Percentiles rank a stretch among this genome's conserved stretches.
These are phyloP conservation scores for Atrina japonica DNA, from an alignment of 2,888 invertebrate species.

Conservation along the genomic window DNA sequence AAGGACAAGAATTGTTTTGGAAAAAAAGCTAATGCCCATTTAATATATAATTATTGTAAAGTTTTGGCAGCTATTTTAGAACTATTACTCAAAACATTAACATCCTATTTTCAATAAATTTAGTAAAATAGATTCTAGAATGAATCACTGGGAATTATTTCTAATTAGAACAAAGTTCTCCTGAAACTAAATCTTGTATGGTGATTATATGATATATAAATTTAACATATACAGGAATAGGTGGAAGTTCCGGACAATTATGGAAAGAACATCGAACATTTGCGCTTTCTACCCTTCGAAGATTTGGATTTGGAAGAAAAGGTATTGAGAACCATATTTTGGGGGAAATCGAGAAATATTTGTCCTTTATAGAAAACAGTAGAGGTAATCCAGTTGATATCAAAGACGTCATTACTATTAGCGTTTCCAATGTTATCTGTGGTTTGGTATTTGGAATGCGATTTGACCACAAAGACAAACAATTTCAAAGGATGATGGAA, in stretches of 20 bases:
- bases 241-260: constrained; percentile 30
- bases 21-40: too few species aligned
- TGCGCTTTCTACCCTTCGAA: constrained; percentile 24
- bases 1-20: too few species aligned
- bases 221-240: too few species aligned
- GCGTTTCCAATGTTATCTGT: constrained; percentile 28
- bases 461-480: constrained; percentile 19
- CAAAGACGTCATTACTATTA: constrained; percentile 24
- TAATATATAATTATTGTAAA: too few species aligned
- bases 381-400: constrained; percentile 41
- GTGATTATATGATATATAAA: too few species aligned
- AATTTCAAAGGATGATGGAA: constrained; percentile 14
- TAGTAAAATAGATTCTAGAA: too few species aligned
- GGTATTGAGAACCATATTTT: constrained; percentile 37
- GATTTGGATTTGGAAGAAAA: constrained; percentile 43
- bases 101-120: too few species aligned
- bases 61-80: too few species aligned
- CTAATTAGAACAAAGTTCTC: too few species aligned
- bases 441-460: constrained; percentile 24
- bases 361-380: constrained; percentile 19
- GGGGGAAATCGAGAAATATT: constrained; percentile 37
- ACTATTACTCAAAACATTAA: too few species aligned
- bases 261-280: constrained; percentile 47
- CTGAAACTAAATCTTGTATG: too few species aligned
- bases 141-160: too few species aligned